Evolutionary conservation across 1,140 invertebrate species (phyloP), one percentile per base, ranked within the genome.

Genomic region (Anastrepha obliqua): DNA sequence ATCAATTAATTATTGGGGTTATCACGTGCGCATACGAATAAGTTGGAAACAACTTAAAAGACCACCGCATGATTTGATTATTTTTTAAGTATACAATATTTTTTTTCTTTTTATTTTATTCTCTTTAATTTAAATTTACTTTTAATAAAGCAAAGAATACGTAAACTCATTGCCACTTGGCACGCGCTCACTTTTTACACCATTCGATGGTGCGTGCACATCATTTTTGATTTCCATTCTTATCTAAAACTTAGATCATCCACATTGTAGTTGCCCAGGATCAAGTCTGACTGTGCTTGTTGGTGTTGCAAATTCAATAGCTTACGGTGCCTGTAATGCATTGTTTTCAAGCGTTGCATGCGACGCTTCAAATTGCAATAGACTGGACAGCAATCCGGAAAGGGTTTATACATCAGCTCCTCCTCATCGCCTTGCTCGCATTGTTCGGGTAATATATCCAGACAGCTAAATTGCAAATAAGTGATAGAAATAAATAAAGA

Each of bases 401-500:
- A 93, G 5, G 92, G 92, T 87, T 92, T 92, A 87, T 93, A 93
- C 92, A 92, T 93, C 51, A 93, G 88, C 87, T 93, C 92, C 86
- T 93, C 92, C 89, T 93, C 92, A 74, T 93, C 92, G 67, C 92
- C 92, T 88, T 93, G 92, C 70, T 92, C 91, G 62, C 92, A 93
- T 81, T 93, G 90, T 13, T 93, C 92, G 42, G 92, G 91, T 88
- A 93, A 87, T n/a, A 93, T 93, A 89, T 93, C 92, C 90, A 93
- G 88, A 86, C 92, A 93, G 89, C 92, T 92, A 58, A 59, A 89
- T 55, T 0, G 64, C 9, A 60, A 62, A 55, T 88, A n/a, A 44
- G 51, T 47, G 44, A 70, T 20, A 55, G 20, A 87, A 65, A 58
- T 8, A 65, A 60, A 65, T 42, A 87, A 29, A 87, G 4, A 64